phyloP scores from a whole-genome alignment of 2,113 vertebrate species.

The Helogale parvula region DNA sequence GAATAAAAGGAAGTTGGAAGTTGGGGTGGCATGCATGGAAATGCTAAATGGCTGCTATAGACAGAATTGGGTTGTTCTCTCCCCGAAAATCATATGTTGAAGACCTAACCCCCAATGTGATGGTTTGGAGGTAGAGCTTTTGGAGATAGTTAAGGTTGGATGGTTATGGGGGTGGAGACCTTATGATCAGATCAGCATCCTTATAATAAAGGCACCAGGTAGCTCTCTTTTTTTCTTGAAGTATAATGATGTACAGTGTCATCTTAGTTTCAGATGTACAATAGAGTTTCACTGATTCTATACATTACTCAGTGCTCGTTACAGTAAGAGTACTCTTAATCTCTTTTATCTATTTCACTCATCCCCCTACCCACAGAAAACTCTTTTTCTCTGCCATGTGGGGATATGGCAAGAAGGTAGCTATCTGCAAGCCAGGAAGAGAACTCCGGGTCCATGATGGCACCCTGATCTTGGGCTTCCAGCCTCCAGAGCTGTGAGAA shows the following conservation, averaged over 20 bases:
- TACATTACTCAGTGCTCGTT: not conserved
- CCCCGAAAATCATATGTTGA: not conserved
- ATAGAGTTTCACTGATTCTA: not conserved
- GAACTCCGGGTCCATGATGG: not conserved
- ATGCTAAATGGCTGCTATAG: not conserved
- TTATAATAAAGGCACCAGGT: not conserved
- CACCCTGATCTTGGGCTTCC: not conserved
- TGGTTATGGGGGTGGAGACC: not conserved
- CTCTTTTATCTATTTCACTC: not conserved
- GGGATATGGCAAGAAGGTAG: not conserved
- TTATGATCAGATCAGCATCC: not conserved
- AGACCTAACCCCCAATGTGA: not conserved
- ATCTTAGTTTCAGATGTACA: not conserved
- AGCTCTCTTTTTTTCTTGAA: not conserved
- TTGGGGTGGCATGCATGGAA: not conserved
- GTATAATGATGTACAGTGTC: not conserved
- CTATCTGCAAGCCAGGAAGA: not conserved
- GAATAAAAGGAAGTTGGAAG: not conserved
- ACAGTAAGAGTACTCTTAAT: not conserved
- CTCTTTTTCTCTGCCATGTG: not conserved
- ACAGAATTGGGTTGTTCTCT: not conserved
- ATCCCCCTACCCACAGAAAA: fast-evolving
- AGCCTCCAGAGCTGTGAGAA: not conserved
- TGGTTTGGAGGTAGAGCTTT: not conserved
- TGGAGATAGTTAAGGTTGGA: not conserved